A percentile compares a stretch with the other conserved stretches of the same genome.
Conservation (phyloP, 2,113 vertebrate genomes). For the Ascaphus truei region DNA sequence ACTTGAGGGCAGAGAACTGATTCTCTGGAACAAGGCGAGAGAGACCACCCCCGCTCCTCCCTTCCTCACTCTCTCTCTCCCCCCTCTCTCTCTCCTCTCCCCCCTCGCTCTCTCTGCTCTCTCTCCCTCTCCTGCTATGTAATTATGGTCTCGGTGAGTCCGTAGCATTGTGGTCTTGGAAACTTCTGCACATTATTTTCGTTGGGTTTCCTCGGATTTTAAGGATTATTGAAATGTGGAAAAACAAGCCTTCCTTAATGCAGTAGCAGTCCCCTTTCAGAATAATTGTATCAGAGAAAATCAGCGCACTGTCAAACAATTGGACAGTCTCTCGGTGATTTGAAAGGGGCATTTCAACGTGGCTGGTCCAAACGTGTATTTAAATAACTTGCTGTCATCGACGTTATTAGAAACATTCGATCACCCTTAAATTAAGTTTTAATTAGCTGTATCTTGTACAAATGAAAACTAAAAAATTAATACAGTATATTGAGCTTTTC, state of each 20-base stretch:
- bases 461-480: too few relatives aligned
- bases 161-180: constrained; percentile 1
- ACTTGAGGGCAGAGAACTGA: too few relatives aligned
- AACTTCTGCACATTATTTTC: neutral
- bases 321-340: too few relatives aligned
- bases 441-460: too few relatives aligned
- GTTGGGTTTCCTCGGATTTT: neutral
- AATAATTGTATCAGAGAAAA: neutral
- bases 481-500: too few relatives aligned
- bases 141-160: constrained; percentile 7
- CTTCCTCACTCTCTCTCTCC: neutral
- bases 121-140: neutral
- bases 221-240: neutral
- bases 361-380: too few relatives aligned
- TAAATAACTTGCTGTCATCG: too few relatives aligned
- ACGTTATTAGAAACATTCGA: too few relatives aligned
- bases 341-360: too few relatives aligned
- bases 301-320: neutral
- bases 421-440: too few relatives aligned
- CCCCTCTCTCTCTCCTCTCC: neutral
- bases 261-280: neutral
- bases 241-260: neutral
- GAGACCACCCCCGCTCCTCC: neutral
- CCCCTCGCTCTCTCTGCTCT: neutral
- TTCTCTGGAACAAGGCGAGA: too few relatives aligned